These are phyloP conservation scores for Graptemys geographica DNA, from an alignment of 2,797 vertebrate genomes.

Conservation along the genomic window DNA sequence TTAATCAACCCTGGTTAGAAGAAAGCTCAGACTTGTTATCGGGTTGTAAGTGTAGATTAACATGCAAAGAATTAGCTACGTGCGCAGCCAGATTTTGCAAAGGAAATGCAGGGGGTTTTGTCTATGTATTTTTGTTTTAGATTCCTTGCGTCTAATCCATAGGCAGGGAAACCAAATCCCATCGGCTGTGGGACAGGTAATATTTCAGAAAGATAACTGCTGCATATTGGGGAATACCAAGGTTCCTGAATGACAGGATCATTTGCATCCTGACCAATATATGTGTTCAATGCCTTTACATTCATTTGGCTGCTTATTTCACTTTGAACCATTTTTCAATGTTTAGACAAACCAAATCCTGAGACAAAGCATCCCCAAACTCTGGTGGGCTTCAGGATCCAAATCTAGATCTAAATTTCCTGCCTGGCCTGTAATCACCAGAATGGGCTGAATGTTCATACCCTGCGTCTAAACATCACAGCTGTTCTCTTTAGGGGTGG, in stretches of 20 bases:
- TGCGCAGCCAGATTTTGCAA: constrained; percentile 67
- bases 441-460: not conserved
- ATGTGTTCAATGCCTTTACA: constrained; percentile 4
- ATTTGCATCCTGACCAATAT: not conserved
- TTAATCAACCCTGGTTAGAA: constrained; percentile 75
- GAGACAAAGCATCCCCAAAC: constrained; percentile 20
- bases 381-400: constrained; percentile 41
- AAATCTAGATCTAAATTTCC: constrained; percentile 20
- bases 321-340: constrained; percentile 1
- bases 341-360: constrained; percentile 49
- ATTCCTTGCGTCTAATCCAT: constrained; percentile 62
- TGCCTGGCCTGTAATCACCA: not conserved
- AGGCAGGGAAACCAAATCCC: constrained; percentile 57
- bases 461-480: not conserved
- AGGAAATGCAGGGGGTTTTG: constrained; percentile 60
- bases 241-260: constrained; percentile 25
- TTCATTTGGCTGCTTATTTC: constrained; percentile 32
- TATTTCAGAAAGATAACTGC: constrained; percentile 45
- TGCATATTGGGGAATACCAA: not conserved
- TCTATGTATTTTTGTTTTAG: constrained; percentile 60
- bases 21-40: constrained; percentile 75
- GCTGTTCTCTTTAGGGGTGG: not conserved
- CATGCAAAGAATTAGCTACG: constrained; percentile 75
- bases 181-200: constrained; percentile 43
- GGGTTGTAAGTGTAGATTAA: constrained; percentile 77